Percentiles rank a stretch among this genome's conserved stretches.
phyloP scores from a whole-genome alignment of 2,797 vertebrate genomes.

The Sebastes hubbsi region DNA sequence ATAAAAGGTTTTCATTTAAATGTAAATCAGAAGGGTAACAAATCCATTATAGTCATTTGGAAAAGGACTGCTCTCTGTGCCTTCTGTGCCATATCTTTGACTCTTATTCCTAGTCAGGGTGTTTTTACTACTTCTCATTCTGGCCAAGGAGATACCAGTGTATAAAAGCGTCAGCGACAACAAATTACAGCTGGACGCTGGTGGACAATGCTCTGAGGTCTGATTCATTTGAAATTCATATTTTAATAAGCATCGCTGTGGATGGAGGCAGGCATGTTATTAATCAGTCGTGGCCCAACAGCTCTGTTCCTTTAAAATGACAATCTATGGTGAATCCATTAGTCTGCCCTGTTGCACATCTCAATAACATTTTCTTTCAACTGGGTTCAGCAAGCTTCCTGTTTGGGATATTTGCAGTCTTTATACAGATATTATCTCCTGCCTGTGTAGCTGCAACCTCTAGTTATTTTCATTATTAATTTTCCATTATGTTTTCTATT shows the following conservation, averaged over 20 bases:
- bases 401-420: constrained; percentile 26
- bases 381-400: constrained; percentile 29
- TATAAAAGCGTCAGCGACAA: constrained; percentile 60
- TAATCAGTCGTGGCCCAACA: constrained; percentile 82
- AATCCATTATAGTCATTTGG: constrained; percentile 77
- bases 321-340: constrained; percentile 88
- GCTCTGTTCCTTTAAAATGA: constrained; percentile 71
- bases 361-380: constrained; percentile 52
- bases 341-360: constrained; percentile 52
- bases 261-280: constrained; percentile 73
- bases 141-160: constrained; percentile 45
- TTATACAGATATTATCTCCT: constrained; percentile 8
- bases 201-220: constrained; percentile 52
- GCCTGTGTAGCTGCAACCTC: background rate
- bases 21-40: constrained; percentile 81
- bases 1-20: constrained; percentile 83
- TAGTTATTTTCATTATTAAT: constrained; percentile 1
- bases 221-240: constrained; percentile 83
- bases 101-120: constrained; percentile 54
- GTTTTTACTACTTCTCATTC: constrained; percentile 48
- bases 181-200: constrained; percentile 56
- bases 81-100: constrained; percentile 59
- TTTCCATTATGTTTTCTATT: background rate
- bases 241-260: constrained; percentile 78
- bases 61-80: constrained; percentile 58